Base-by-base conservation (phyloP, 2,797 vertebrate genomes). In the Erpetoichthys calabaricus region DNA sequence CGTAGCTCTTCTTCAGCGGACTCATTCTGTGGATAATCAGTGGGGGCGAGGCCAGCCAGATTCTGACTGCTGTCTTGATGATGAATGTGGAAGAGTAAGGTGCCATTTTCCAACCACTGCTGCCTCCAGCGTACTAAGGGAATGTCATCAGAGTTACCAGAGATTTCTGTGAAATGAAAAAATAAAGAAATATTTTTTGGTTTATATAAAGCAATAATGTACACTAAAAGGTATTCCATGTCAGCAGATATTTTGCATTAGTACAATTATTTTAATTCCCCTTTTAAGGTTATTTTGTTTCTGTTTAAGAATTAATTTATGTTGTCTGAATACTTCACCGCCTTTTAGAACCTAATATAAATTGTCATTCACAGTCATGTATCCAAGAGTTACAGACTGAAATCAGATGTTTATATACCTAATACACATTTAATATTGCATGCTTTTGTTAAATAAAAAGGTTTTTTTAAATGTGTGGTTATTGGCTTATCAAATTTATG, bases 61-160 rank as follows among this genome's bases (percentile, higher is more conserved):
- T 67, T 94, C 44, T 88, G 81, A 51, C 87, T 81, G 4, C 93
- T 91, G 0, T 98, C 94, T 64, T 99, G 96, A 68, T 99, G 96
- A 70, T 99, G 96, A 70, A 99, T 97, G 73, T 99, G 94, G 70
- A 99, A 99, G 57, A 99, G 93, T 53, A 99, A 69, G 0, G 96
- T 99, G 53, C 96, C 94, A 0, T 99, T 99, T 76, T 98, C 96
- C 71, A 99, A 80, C 96, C 96, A 99, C 70, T 99, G 96, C 75
- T 99, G 96, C 68, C 89, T 82, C 96, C 96, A 99, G 64, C 96
- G 93, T 53, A 99, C 96, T 64, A 97, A 73, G 0, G 96, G 94
- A 65, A 99, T 99, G 72, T 99, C 94, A 7, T 99, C 96, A 0
- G 94, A 92, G 75, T 92, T 97, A 60, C 96, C 96, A 0, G 96